phyloP scores from a whole-genome alignment of 1,140 invertebrate genomes.

The Mamestra configurata region DNA sequence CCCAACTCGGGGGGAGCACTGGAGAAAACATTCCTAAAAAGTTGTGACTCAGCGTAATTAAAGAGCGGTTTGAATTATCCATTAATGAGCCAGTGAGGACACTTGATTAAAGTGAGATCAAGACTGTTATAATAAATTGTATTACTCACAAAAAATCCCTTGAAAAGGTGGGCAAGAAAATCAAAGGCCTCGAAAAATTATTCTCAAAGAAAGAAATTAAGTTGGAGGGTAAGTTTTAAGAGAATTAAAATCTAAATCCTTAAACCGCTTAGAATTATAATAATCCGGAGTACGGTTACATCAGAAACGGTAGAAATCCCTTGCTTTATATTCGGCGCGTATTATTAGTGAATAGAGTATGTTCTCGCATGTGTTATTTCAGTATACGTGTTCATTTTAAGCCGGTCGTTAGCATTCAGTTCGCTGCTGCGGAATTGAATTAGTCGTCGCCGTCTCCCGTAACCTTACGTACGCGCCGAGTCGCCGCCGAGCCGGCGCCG shows the following conservation, averaged over 20 bases:
- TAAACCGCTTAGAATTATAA: slow-evolving; percentile 31
- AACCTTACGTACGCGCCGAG: slow-evolving; percentile 51
- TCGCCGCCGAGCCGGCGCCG: slow-evolving; percentile 14
- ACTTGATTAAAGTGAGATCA: slow-evolving; percentile 49
- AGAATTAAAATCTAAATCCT: slow-evolving; percentile 27
- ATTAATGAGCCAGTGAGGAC: slow-evolving; percentile 50
- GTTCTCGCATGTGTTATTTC: slow-evolving; percentile 54
- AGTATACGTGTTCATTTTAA: slow-evolving; percentile 57
- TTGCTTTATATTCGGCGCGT: slow-evolving; percentile 43
- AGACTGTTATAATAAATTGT: slow-evolving; percentile 46
- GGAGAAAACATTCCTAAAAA: slow-evolving; percentile 37
- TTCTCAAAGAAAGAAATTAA: slow-evolving; percentile 44
- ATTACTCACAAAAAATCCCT: slow-evolving; percentile 37
- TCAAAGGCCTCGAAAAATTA: slow-evolving; percentile 38
- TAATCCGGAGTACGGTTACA: slow-evolving; percentile 21
- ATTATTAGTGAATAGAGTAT: slow-evolving; percentile 52
- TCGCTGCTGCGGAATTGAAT: slow-evolving; percentile 58
- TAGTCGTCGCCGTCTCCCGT: slow-evolving; percentile 55
- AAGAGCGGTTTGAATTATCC: slow-evolving; percentile 49
- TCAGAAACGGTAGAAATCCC: slow-evolving; percentile 22
- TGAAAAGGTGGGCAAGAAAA: slow-evolving; percentile 40
- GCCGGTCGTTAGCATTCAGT: slow-evolving; percentile 61
- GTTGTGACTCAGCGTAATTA: slow-evolving; percentile 48
- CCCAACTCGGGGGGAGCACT: not conserved
- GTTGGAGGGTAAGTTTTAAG: slow-evolving; percentile 28